Base-by-base conservation (phyloP, 1,140 invertebrate genomes). In the Caenorhabditis remanei region DNA sequence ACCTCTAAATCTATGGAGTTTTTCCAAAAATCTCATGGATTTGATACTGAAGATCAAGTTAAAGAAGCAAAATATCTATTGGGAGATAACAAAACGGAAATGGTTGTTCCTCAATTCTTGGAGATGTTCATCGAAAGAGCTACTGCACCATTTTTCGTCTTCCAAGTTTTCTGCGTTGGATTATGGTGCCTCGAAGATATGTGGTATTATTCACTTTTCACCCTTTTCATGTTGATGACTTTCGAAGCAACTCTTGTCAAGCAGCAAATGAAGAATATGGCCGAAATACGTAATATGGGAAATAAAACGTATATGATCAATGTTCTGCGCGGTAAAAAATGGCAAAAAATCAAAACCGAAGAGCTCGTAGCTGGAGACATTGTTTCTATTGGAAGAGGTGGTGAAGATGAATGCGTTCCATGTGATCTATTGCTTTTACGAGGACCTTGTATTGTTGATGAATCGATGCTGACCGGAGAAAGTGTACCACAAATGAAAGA, bases 401-500 rank as follows among this genome's bases (percentile, higher is more conserved):
- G 95, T 87, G 96, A 96, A 92, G 97, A 99, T 91, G 96, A 96
- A 85, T 94, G 97, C 85, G 96, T 99, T 86, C 98, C 98, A 46
- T 99, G 98, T 94, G 98, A 99, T 94, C 95, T 99, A 93, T 93
- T 99, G 13, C 94, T 99, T 40, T 93, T 99, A 65, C 94, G 97
- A 92, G 97, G 97, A 40, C 95, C 96, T 21, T 99, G 97, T 93
- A 97, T 99, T 91, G 96, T 99, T 4, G 97, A 99, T 93, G 97
- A 99, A 93, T 97, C 97, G 87, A 98, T 99, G 96, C 94, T 99
- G 71, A 99, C 98, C 84, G 97, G 96, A 93, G 94, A 94, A 90
- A 98, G 97, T 88, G 97, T 99, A n/a, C 98, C 98, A 9, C 98
- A 99, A 94, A 99, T 99, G 97, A 99, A 99, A 91, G 98, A 99